Conservation (phyloP, 2,797 vertebrate genomes). For the Knipowitschia caucasica region DNA sequence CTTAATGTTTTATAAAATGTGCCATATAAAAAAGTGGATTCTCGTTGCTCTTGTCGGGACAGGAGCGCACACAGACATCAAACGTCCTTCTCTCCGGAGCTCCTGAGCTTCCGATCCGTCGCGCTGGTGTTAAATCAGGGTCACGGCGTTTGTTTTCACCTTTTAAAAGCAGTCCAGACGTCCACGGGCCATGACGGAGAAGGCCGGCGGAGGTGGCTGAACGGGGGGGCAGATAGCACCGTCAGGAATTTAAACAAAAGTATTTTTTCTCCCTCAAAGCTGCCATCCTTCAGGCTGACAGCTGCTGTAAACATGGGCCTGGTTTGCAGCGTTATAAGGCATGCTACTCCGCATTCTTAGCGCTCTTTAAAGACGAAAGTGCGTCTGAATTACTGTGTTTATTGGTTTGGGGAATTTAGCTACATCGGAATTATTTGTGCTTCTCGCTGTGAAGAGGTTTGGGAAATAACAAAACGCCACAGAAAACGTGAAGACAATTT, state of each 20-base stretch:
- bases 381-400: constrained; percentile 57
- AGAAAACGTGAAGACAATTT: neutral
- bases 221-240: constrained; percentile 68
- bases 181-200: constrained; percentile 52
- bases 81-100: constrained; percentile 26
- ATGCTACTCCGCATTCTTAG: constrained; percentile 73
- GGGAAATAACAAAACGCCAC: neutral
- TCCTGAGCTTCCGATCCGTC: constrained; percentile 48
- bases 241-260: constrained; percentile 80
- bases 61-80: constrained; percentile 34
- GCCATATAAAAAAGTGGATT: neutral
- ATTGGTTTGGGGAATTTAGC: constrained; percentile 42
- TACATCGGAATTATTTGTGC: constrained; percentile 38
- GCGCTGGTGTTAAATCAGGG: constrained; percentile 53
- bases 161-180: constrained; percentile 63
- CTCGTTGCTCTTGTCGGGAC: constrained; percentile 6
- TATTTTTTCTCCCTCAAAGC: constrained; percentile 74
- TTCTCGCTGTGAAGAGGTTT: constrained; percentile 20
- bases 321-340: constrained; percentile 72
- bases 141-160: constrained; percentile 58
- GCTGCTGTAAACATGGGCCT: constrained; percentile 83
- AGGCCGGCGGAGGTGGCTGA: constrained; percentile 45
- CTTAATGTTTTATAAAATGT: too few species aligned
- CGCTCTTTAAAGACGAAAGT: constrained; percentile 62
- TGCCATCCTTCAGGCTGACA: constrained; percentile 82